These are phyloP conservation scores for Brachyistius frenatus DNA, from an alignment of 2,113 vertebrate genomes.

Conservation along the genomic window DNA sequence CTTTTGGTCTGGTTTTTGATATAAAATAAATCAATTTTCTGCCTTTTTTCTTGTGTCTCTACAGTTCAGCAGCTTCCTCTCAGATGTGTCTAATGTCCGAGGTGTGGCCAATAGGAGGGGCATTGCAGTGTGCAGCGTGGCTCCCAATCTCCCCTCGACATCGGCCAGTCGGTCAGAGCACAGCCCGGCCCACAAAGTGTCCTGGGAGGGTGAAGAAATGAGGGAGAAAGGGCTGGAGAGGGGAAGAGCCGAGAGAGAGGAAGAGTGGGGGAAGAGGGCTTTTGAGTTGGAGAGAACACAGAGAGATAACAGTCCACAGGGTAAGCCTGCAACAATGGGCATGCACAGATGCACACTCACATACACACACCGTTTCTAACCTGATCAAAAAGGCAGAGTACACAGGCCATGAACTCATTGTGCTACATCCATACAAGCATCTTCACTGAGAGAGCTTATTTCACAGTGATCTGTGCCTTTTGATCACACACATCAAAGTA, in stretches of 20 bases:
- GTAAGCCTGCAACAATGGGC: slow-evolving; percentile 57
- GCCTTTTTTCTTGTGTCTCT: slow-evolving; percentile 28
- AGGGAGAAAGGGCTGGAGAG: slow-evolving; percentile 74
- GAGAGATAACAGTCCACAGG: slow-evolving; percentile 69
- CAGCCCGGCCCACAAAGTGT: slow-evolving; percentile 91
- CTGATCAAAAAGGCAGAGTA: slow-evolving; percentile 52
- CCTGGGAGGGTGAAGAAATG: slow-evolving; percentile 88
- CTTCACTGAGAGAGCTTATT: slow-evolving; percentile 48
- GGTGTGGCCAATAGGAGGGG: slow-evolving; percentile 86
- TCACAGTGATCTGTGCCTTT: slow-evolving; percentile 64
- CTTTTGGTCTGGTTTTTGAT: no score
- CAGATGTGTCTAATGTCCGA: slow-evolving; percentile 88
- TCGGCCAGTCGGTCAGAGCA: slow-evolving; percentile 88
- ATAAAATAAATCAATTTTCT: neutral
- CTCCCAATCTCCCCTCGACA: slow-evolving; percentile 90
- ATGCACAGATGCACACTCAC: slow-evolving; percentile 19
- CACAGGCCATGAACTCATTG: slow-evolving; percentile 48
- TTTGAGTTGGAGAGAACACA: slow-evolving; percentile 76
- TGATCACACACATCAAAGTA: slow-evolving; percentile 69
- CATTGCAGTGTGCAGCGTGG: slow-evolving; percentile 96
- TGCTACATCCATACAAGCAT: slow-evolving; percentile 49
- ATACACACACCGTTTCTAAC: slow-evolving; percentile 17
- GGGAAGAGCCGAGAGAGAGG: slow-evolving; percentile 69
- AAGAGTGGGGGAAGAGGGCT: slow-evolving; percentile 79
- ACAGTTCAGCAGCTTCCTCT: slow-evolving; percentile 93